A percentile compares a stretch with the other conserved stretches of the same genome.
Conservation (phyloP, 2,113 vertebrate species). For the Sturnira hondurensis region DNA sequence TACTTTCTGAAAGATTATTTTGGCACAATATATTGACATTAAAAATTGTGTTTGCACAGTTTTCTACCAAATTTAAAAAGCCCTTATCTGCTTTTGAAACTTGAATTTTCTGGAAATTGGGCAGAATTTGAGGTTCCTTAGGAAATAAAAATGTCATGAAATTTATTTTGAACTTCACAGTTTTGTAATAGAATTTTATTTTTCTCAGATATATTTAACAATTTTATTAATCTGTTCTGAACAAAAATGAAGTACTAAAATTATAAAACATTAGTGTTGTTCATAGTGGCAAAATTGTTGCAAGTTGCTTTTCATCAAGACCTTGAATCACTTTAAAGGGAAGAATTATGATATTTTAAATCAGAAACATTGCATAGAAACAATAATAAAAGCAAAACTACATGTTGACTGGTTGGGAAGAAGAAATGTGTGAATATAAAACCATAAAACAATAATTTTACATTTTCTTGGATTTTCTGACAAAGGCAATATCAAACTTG, state of each 20-base stretch:
- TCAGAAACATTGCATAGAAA: constrained; percentile 64
- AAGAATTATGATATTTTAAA: not conserved
- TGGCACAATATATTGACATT: not conserved
- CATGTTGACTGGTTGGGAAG: not conserved
- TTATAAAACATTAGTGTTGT: not conserved
- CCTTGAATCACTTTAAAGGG: constrained; percentile 57
- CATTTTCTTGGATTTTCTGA: constrained; percentile 80
- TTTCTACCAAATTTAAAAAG: not conserved
- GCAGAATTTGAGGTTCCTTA: not conserved
- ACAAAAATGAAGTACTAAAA: not conserved
- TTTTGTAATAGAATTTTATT: not conserved
- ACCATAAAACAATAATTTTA: constrained; percentile 68
- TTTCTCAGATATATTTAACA: not conserved
- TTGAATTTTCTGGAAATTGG: not conserved
- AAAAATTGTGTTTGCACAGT: not conserved
- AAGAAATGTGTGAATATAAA: constrained; percentile 56
- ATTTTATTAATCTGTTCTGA: not conserved
- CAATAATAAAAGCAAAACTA: constrained; percentile 40
- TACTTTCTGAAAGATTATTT: not conserved
- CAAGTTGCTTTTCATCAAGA: constrained; percentile 29
- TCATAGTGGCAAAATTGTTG: not conserved
- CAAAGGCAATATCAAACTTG: constrained; percentile 71
- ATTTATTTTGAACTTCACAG: not conserved
- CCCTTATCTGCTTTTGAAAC: not conserved
- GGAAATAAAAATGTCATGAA: not conserved